Percentiles rank a stretch among this genome's conserved stretches.
phyloP scores from a whole-genome alignment of 2,888 invertebrate species.

The Brachynemurus nebulosus region DNA sequence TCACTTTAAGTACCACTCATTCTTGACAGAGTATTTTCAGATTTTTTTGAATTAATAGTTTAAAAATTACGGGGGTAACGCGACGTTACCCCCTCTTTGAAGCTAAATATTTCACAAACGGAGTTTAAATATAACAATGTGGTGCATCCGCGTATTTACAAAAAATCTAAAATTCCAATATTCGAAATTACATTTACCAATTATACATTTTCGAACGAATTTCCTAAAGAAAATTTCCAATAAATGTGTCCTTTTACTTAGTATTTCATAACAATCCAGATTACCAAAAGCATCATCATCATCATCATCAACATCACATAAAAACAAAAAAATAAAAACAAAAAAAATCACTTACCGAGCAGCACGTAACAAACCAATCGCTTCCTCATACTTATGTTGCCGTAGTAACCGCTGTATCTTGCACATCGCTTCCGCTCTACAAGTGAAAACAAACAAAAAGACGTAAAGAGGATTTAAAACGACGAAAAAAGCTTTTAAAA shows the following conservation, averaged over 20 bases:
- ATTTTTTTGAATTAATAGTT: too few species aligned
- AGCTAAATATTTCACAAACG: too few species aligned
- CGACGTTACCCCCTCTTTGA: too few species aligned
- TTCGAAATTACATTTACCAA: neutral
- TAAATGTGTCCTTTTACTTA: neutral
- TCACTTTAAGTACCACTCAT: too few species aligned
- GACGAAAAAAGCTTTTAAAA: constrained; percentile 8
- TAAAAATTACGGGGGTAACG: too few species aligned
- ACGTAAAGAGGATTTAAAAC: constrained; percentile 7
- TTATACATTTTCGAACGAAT: neutral
- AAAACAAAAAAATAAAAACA: neutral
- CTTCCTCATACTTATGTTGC: constrained; percentile 55
- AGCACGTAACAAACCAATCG: constrained; percentile 68
- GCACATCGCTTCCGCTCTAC: constrained; percentile 74
- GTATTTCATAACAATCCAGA: neutral
- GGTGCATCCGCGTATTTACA: too few species aligned
- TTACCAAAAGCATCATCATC: too few species aligned
- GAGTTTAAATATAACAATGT: too few species aligned
- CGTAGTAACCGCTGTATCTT: constrained; percentile 67
- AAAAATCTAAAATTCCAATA: too few species aligned
- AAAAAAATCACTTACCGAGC: constrained; percentile 40
- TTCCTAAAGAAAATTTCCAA: neutral
- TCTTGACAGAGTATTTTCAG: too few species aligned
- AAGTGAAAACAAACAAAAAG: constrained; percentile 1
- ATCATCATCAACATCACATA: neutral